Conservation (phyloP, 2,797 vertebrate genomes). For the Uromys caudimaculatus region DNA sequence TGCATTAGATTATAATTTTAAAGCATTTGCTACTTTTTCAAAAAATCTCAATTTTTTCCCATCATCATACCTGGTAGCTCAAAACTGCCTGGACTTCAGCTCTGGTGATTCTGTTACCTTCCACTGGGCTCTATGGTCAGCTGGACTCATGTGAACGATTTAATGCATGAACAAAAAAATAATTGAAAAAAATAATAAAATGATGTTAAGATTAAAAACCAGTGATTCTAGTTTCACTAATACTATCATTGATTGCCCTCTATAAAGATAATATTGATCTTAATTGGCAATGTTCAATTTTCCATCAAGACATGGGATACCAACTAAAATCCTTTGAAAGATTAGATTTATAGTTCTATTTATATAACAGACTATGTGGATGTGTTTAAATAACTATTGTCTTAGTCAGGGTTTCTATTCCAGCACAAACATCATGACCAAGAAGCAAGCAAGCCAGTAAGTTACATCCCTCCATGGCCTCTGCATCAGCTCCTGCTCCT, state of each 20-base stretch:
- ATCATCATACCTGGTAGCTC: background rate
- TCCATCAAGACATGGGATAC: too few species aligned
- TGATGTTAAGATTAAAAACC: background rate
- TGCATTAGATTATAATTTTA: background rate
- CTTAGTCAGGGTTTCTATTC: too few species aligned
- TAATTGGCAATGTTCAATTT: background rate
- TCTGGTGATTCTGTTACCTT: background rate
- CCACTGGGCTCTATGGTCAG: background rate
- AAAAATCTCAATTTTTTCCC: background rate
- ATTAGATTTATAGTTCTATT: constrained; percentile 46
- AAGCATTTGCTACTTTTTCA: background rate
- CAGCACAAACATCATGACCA: too few species aligned
- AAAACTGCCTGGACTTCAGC: background rate
- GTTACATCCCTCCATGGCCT: too few species aligned
- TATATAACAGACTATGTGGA: constrained; percentile 33
- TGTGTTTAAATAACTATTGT: constrained; percentile 59
- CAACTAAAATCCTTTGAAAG: background rate
- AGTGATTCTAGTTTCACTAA: constrained; percentile 61
- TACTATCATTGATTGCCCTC: background rate
- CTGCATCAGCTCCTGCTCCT: too few species aligned
- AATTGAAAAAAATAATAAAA: background rate
- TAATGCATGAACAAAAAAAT: background rate
- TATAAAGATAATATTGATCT: background rate
- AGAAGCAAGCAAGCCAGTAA: too few species aligned
- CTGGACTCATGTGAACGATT: background rate